Evolutionary conservation across 2,113 vertebrate species (phyloP).

Genomic region (Ictalurus punctatus): DNA sequence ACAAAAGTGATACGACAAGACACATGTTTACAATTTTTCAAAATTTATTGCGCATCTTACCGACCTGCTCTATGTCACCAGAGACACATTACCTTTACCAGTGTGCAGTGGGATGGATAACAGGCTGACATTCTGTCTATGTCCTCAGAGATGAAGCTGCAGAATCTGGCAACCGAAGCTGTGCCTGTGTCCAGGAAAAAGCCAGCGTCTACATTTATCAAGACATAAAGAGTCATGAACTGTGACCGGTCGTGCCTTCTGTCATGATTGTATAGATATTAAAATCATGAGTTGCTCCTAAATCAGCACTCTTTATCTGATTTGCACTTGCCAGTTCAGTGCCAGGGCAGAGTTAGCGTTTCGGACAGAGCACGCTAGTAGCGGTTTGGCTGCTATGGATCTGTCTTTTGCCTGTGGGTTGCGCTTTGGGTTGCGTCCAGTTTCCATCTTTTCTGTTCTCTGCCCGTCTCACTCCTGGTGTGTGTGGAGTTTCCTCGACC

Average conservation of each 20-base stretch:
- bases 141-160: slow-evolving; percentile 52
- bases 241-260: slow-evolving; percentile 51
- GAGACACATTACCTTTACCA: slow-evolving; percentile 9
- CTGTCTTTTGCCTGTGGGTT: slow-evolving; percentile 62
- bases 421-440: slow-evolving; percentile 61
- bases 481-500: slow-evolving; percentile 52
- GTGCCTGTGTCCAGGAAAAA: slow-evolving; percentile 55
- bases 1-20: background rate
- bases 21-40: background rate
- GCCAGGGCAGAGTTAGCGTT: slow-evolving; percentile 55
- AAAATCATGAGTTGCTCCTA: background rate
- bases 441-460: slow-evolving; percentile 67
- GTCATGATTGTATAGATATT: slow-evolving; percentile 11
- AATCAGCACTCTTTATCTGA: slow-evolving; percentile 14
- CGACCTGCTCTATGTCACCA: background rate
- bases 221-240: slow-evolving; percentile 41
- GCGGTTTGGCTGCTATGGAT: slow-evolving; percentile 69
- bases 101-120: slow-evolving; percentile 18
- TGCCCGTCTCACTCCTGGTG: slow-evolving; percentile 55
- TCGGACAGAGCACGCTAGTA: slow-evolving; percentile 65
- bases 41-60: background rate
- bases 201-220: slow-evolving; percentile 21
- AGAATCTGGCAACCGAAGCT: slow-evolving; percentile 55
- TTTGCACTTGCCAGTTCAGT: slow-evolving; percentile 56
- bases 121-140: slow-evolving; percentile 27